These are phyloP conservation scores for Nomada fabriciana DNA, from an alignment of 2,888 invertebrate genomes.

Conservation along the genomic window DNA sequence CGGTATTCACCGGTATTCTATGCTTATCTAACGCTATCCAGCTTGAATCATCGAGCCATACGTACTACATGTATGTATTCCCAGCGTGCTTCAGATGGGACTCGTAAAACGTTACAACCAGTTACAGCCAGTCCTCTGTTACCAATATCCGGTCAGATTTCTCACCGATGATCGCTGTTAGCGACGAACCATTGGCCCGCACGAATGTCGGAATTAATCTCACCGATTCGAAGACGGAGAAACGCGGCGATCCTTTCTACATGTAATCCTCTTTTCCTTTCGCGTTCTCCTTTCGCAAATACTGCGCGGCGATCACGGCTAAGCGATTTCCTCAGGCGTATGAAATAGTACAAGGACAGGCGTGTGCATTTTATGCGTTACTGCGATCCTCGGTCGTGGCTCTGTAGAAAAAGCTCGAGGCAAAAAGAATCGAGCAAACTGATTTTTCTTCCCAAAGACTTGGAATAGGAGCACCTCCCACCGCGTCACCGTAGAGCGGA, in stretches of 20 bases:
- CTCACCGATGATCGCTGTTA: not conserved
- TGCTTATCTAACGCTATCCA: constrained; percentile 58
- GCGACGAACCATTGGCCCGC: not conserved
- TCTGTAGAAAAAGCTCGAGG: constrained; percentile 4
- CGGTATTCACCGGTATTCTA: constrained; percentile 24
- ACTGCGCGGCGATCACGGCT: constrained; percentile 39
- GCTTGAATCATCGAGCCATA: constrained; percentile 33
- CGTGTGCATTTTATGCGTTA: constrained; percentile 62
- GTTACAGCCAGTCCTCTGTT: constrained; percentile 43
- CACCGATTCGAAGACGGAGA: not conserved
- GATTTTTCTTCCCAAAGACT: constrained; percentile 53
- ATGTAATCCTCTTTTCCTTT: constrained; percentile 32
- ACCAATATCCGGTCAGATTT: constrained; percentile 43
- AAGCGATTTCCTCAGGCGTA: constrained; percentile 25
- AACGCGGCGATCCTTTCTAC: constrained; percentile 35
- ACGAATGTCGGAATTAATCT: constrained; percentile 15
- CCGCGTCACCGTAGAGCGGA: not conserved
- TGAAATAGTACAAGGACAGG: constrained; percentile 42
- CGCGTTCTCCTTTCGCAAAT: constrained; percentile 47
- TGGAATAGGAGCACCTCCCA: not conserved
- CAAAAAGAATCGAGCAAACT: constrained; percentile 54
- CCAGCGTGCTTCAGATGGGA: constrained; percentile 13
- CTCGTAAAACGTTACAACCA: constrained; percentile 63
- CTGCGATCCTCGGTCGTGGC: constrained; percentile 4
- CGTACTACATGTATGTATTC: constrained; percentile 24